Evolutionary conservation across 2,797 vertebrate species (phyloP).

Genomic region (Tinamus major): DNA sequence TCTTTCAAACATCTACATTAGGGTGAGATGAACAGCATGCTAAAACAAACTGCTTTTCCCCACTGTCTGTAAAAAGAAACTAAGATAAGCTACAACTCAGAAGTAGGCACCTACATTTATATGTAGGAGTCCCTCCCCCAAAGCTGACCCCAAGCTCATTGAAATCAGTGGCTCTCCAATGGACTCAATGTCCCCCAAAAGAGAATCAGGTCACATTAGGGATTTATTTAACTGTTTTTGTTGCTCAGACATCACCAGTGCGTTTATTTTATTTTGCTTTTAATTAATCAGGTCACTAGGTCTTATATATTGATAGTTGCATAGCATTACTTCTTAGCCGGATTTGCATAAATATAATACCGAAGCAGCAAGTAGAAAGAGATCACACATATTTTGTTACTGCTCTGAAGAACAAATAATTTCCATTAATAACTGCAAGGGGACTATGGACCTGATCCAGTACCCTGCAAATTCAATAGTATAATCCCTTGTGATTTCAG

Average conservation of each 20-base stretch:
- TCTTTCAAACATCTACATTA: conserved; percentile 18
- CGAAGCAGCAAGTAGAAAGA: neutral
- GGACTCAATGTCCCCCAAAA: neutral
- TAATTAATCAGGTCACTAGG: neutral
- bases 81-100: neutral
- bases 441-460: neutral
- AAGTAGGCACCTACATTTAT: neutral
- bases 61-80: neutral
- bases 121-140: neutral
- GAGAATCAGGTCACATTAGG: fast-evolving
- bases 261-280: neutral
- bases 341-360: neutral
- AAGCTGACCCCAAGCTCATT: neutral
- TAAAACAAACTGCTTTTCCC: neutral
- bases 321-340: neutral
- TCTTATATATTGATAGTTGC: neutral
- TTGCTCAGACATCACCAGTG: neutral
- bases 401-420: neutral
- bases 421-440: neutral
- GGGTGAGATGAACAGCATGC: neutral
- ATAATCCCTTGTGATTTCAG: neutral
- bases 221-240: neutral
- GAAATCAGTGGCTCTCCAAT: neutral
- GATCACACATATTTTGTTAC: neutral
- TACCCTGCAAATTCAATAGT: neutral